phyloP scores from a whole-genome alignment of 2,113 vertebrate genomes.

The Microtus oregoni region DNA sequence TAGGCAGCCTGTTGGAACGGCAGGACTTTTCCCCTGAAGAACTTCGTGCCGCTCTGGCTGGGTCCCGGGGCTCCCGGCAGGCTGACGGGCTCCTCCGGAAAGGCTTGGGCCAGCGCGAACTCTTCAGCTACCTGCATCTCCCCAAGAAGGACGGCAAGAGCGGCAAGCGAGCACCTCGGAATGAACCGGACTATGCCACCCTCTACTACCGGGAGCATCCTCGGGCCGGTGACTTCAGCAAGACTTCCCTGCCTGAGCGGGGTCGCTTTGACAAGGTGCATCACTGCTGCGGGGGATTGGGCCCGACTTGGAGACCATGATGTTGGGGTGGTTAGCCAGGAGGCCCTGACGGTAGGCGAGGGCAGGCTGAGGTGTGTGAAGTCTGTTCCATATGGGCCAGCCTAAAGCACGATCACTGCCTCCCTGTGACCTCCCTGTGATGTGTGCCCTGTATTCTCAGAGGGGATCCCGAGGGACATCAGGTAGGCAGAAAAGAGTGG shows the following conservation, averaged over 20 bases:
- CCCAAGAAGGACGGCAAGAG: slow-evolving; percentile 93
- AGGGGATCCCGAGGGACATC: background rate
- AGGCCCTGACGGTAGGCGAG: background rate
- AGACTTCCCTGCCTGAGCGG: slow-evolving; percentile 94
- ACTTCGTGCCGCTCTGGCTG: slow-evolving; percentile 86
- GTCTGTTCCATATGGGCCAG: background rate
- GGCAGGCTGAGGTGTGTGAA: accelerated
- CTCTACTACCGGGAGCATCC: slow-evolving; percentile 92
- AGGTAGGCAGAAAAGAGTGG: background rate
- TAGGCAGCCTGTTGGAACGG: slow-evolving; percentile 97
- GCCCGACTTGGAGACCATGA: accelerated
- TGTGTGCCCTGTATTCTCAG: background rate
- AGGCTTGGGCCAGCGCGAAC: slow-evolving; percentile 93
- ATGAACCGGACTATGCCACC: slow-evolving; percentile 91
- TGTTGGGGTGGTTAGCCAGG: accelerated
- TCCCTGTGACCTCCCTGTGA: background rate
- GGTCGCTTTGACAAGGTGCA: slow-evolving; percentile 96
- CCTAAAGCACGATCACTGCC: background rate
- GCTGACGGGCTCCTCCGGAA: slow-evolving; percentile 93
- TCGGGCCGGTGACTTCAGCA: slow-evolving; percentile 93
- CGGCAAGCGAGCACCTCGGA: slow-evolving; percentile 88
- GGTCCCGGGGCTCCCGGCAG: slow-evolving; percentile 91
- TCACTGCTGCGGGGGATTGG: background rate
- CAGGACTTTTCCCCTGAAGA: slow-evolving; percentile 91
- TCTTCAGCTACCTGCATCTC: slow-evolving; percentile 96